Percentiles rank a stretch among this genome's conserved stretches.
phyloP scores from a whole-genome alignment of 2,113 vertebrate species.

The Corythornis vintsioides region DNA sequence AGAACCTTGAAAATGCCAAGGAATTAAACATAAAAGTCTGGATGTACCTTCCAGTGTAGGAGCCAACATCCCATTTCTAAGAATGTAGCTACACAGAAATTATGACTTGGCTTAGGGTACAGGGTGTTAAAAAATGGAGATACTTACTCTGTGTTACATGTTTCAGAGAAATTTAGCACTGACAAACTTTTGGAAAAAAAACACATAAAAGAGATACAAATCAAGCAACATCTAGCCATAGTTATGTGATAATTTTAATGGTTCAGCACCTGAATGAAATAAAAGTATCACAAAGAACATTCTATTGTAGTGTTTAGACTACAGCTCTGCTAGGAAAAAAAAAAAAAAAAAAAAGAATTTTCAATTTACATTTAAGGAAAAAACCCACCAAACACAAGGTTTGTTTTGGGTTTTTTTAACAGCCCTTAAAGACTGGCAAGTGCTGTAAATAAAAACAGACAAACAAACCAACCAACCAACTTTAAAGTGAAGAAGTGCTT shows the following conservation, averaged over 20 bases:
- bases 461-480: neutral
- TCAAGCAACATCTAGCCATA: neutral
- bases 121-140: neutral
- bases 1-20: neutral
- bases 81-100: neutral
- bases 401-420: neutral
- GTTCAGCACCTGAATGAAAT: neutral
- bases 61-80: neutral
- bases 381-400: too few relatives aligned
- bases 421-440: neutral
- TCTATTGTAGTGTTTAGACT: neutral
- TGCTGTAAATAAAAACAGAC: neutral
- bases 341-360: neutral
- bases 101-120: neutral
- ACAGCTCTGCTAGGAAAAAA: neutral
- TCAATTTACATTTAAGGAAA: neutral
- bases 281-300: neutral
- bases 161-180: neutral
- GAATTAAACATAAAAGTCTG: neutral
- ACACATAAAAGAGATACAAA: neutral
- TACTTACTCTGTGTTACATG: neutral
- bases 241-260: neutral
- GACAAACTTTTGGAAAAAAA: neutral
- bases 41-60: neutral
- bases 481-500: neutral